Conservation (phyloP, 37 sponge, comb jelly and placozoan species). For the Oopsacas minuta region DNA sequence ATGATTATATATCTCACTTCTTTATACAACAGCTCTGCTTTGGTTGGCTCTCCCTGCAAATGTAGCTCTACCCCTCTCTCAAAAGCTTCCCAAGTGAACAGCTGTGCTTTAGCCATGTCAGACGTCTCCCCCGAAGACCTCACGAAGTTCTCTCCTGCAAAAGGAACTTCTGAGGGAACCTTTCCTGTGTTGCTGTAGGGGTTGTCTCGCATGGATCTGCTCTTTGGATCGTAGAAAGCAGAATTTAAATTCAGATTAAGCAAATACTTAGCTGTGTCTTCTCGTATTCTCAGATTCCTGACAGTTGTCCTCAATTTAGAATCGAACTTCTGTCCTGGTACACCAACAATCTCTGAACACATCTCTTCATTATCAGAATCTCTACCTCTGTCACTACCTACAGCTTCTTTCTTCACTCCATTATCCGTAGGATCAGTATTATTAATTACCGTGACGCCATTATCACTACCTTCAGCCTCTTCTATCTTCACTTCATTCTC, state of each 20-base stretch:
- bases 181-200: slow-evolving; percentile 63
- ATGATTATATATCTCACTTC: slow-evolving; percentile 47
- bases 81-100: slow-evolving; percentile 97
- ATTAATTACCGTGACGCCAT: no score
- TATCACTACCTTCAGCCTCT: background rate
- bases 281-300: slow-evolving; percentile 84
- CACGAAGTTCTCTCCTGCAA: slow-evolving; percentile 92
- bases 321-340: slow-evolving; percentile 96
- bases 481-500: background rate
- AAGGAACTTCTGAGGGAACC: slow-evolving; percentile 49
- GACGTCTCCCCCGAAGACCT: slow-evolving; percentile 59
- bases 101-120: slow-evolving; percentile 68
- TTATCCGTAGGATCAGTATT: background rate
- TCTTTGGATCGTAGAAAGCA: slow-evolving; percentile 96
- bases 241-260: slow-evolving; percentile 73
- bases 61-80: slow-evolving; percentile 88
- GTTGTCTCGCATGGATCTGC: slow-evolving; percentile 92
- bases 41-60: slow-evolving; percentile 90
- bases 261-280: slow-evolving; percentile 96
- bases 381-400: slow-evolving; percentile 24
- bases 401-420: background rate
- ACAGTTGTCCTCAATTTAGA: slow-evolving; percentile 85
- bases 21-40: slow-evolving; percentile 77
- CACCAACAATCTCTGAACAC: slow-evolving; percentile 78
- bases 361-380: slow-evolving; percentile 80